Percentiles rank a stretch among this genome's conserved stretches.
These are phyloP conservation scores for Dissostichus mawsoni DNA, from an alignment of 2,113 vertebrate genomes.

Conservation along the genomic window DNA sequence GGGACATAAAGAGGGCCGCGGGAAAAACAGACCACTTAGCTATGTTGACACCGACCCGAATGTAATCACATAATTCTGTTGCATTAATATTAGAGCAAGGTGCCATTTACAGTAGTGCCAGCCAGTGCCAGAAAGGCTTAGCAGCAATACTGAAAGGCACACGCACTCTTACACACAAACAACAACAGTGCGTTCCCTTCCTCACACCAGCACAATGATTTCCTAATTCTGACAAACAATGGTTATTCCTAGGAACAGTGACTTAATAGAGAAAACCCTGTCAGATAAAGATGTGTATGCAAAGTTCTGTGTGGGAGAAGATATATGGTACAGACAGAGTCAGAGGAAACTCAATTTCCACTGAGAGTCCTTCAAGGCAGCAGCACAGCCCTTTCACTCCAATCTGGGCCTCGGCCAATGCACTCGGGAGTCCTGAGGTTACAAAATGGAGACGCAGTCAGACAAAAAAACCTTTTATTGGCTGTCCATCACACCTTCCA, in stretches of 20 bases:
- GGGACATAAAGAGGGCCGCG: constrained; percentile 11
- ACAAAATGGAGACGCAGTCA: constrained; percentile 74
- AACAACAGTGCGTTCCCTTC: constrained; percentile 16
- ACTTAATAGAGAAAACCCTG: background rate
- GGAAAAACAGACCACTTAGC: constrained; percentile 57
- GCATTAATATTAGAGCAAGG: constrained; percentile 75
- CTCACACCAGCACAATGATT: background rate
- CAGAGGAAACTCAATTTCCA: constrained; percentile 54
- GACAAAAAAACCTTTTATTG: constrained; percentile 79
- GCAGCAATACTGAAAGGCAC: constrained; percentile 17
- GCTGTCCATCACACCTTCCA: constrained; percentile 72
- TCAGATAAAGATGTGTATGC: background rate
- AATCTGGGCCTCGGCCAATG: constrained; percentile 66
- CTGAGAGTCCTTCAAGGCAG: constrained; percentile 46
- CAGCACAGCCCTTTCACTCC: constrained; percentile 67
- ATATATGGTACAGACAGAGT: constrained; percentile 11
- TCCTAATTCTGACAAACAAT: background rate
- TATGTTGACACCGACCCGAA: constrained; percentile 45
- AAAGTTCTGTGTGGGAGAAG: background rate
- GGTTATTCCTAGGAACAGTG: background rate
- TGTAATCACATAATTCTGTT: constrained; percentile 78
- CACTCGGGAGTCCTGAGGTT: constrained; percentile 74
- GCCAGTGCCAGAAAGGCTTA: constrained; percentile 49
- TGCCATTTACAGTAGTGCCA: constrained; percentile 52
- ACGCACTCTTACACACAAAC: background rate